Base-by-base conservation (phyloP, 2,113 vertebrate genomes). In the Narcine bancroftii region DNA sequence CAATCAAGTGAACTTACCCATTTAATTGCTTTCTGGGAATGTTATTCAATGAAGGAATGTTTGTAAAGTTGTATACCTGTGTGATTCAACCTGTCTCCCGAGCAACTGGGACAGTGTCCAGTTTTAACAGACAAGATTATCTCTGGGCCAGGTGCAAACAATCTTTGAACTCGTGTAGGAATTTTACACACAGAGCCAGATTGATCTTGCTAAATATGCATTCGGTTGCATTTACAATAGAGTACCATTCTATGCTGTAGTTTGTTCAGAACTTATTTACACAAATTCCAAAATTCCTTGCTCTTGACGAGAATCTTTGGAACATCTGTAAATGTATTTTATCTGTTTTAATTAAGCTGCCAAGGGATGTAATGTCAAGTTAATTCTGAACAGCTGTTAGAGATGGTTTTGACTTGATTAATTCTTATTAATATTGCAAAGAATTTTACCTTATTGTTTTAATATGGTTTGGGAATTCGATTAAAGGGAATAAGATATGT, bases 341-440 rank as follows among this genome's bases (percentile, higher is more conserved):
- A 91, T 91, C 89, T 71, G 87, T 91, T 91, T 91, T 91, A 91
- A 91, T 91, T 91, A 69, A 91, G 63, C 36, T 45, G 65, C 36
- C 87, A 71, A 39, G 66, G 42, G 39, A 45, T 69, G 21, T 91
- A 91, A 71, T 91, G 24, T 42, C 66, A 29, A 47, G 39, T 45
- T 69, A 91, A 69, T 69, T 91, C 65, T 45, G 29, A 91, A 91
- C 39, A 71, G 4, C 89, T 91, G 39, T 24, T 47, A 26, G 89
- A 91, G 89, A 39, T 91, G 63, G 53, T 56, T 69, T 69, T 91
- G 63, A 91, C 89, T 91, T 71, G 65, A 91, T 71, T 91, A 91
- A 91, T 69, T 65, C 3, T 91, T 65, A 91, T 91, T 91, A 71
- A 91, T 69, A 69, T 91, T 91, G 42, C 89, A 71, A 91, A 71